Evolutionary conservation across 1,140 invertebrate genomes (phyloP), one percentile per base, ranked within the genome.

Genomic region (Microplitis demolitor): DNA sequence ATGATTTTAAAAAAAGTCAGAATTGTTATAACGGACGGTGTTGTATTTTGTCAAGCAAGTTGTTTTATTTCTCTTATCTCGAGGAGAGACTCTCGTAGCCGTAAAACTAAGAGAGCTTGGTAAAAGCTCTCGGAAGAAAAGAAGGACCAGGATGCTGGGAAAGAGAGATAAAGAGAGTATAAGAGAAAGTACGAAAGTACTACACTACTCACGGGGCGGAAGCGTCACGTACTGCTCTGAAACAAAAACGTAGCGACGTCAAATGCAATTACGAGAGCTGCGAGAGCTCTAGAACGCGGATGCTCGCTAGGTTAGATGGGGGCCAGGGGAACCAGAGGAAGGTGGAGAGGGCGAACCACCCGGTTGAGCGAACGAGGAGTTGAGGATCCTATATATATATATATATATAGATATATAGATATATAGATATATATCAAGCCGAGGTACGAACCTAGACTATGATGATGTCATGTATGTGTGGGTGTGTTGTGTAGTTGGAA

Each of bases 201-300:
- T 72, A 64, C 64, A 62, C 82, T 79, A 63, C 80, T 82, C 78
- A 80, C 78, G 79, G 78, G 79, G 82, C 80, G 83, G 83, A 84
- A 85, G 84, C 85, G 83, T 85, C 85, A 86, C 84, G 84, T 85
- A 86, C 85, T 83, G 82, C 81, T 84, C 83, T 85, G 84, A 87
- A 87, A 87, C 85, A 87, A 87, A 86, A 87, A 87, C 84, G 84
- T 85, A 86, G 85, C 84, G 82, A 87, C 85, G 83, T 86, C 83
- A 87, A 86, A 87, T 87, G 80, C 83, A 83, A 87, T 87, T 87
- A 87, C 84, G 78, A 85, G 81, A 85, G 82, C 84, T 83, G 84
- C 85, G 83, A 85, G 83, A 85, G 79, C 79, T 85, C 82, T 80
- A 85, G 84, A 85, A 86, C 85, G 83, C 84, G 85, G 81, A 84